Conservation (phyloP, 2,888 invertebrate species). For the Sclerodermus sp. region DNA sequence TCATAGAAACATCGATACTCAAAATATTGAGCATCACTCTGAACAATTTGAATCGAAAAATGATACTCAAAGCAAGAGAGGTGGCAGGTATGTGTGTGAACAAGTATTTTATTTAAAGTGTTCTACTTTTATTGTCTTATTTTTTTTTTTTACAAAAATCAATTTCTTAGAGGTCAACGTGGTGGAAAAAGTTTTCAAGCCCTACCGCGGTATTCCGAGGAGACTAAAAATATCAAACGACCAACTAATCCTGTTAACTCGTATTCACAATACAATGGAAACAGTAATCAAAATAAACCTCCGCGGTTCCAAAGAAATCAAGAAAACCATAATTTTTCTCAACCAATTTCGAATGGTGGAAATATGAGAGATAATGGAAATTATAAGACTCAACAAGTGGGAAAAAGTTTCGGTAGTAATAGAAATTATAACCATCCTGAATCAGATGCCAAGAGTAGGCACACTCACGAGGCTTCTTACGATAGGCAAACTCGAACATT, state of each 20-base stretch:
- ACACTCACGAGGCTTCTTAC: constrained; percentile 27
- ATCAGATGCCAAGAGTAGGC: constrained; percentile 29
- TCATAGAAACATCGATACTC: constrained; percentile 19
- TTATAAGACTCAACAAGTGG: constrained; percentile 27
- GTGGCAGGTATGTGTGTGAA: constrained; percentile 40
- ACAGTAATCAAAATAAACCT: constrained; percentile 57
- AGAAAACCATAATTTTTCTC: constrained; percentile 37
- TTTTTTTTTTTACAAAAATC: background rate
- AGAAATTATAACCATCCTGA: constrained; percentile 36
- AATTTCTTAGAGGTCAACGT: constrained; percentile 34
- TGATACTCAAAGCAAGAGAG: constrained; percentile 36
- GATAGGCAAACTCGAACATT: constrained; percentile 34
- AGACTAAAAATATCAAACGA: constrained; percentile 39
- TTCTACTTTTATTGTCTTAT: background rate
- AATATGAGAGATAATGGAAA: constrained; percentile 24
- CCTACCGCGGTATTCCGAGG: constrained; percentile 43
- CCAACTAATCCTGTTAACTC: constrained; percentile 21
- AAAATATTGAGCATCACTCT: constrained; percentile 33
- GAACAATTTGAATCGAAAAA: constrained; percentile 38
- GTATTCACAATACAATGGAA: constrained; percentile 29
- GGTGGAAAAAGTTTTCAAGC: constrained; percentile 43
- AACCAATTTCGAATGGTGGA: constrained; percentile 33
- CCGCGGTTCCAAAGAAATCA: constrained; percentile 66
- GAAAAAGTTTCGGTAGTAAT: constrained; percentile 27
- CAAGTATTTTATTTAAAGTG: constrained; percentile 2